Evolutionary conservation across 1,140 invertebrate species (phyloP).

Genomic region (Paramacrobiotus metropolitanus): DNA sequence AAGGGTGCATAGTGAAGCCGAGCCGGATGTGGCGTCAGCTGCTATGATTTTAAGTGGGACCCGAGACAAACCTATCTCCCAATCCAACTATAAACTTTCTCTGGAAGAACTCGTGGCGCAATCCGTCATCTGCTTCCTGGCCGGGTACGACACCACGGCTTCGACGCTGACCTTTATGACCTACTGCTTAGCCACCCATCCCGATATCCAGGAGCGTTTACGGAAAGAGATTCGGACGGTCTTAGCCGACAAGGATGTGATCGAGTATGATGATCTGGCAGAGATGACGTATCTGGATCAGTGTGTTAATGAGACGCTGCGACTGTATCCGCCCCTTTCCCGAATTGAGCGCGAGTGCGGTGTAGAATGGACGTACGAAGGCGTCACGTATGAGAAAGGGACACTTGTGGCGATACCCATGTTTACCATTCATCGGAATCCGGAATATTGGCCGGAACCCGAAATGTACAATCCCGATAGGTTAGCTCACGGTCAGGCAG

Average conservation of each 20-base stretch:
- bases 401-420: slow-evolving; percentile 33
- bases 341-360: slow-evolving; percentile 13
- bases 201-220: slow-evolving; percentile 22
- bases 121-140: slow-evolving; percentile 22
- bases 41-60: not conserved
- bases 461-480: too few relatives aligned
- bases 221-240: slow-evolving; percentile 18
- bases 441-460: slow-evolving; percentile 30
- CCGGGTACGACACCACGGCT: slow-evolving; percentile 27
- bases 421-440: slow-evolving; percentile 35
- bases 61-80: not conserved
- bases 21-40: too few relatives aligned
- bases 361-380: slow-evolving; percentile 16
- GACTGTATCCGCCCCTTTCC: slow-evolving; percentile 22
- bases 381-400: slow-evolving; percentile 24
- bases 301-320: slow-evolving; percentile 21
- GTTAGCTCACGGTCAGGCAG: too few relatives aligned
- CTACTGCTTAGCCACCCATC: slow-evolving; percentile 22
- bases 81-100: not conserved
- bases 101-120: slow-evolving; percentile 19
- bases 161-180: slow-evolving; percentile 20
- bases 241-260: slow-evolving; percentile 9
- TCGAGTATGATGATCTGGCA: slow-evolving; percentile 15
- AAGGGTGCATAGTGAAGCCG: not conserved
- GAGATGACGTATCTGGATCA: slow-evolving; percentile 22